Percentiles rank a stretch among this genome's conserved stretches.
Evolutionary conservation across 2,113 vertebrate genomes (phyloP).

Genomic region (Astur gentilis): DNA sequence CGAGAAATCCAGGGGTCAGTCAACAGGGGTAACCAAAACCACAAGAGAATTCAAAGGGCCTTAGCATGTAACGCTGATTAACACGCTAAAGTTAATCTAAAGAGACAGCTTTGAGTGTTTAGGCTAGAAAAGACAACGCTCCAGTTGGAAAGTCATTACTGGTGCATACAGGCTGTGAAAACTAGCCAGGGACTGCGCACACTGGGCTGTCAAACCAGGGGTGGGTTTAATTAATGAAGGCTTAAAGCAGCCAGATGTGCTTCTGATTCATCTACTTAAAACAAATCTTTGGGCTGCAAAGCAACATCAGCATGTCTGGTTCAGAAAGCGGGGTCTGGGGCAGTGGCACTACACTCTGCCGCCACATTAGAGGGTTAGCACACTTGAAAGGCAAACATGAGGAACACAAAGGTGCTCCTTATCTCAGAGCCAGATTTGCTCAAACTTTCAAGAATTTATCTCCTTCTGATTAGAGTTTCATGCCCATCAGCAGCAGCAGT

Average conservation of each 20-base stretch:
- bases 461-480: background rate
- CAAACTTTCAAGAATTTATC: background rate
- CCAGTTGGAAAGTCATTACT: slow-evolving; percentile 40
- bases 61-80: background rate
- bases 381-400: background rate
- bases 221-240: slow-evolving; percentile 30
- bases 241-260: background rate
- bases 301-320: background rate
- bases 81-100: slow-evolving; percentile 8
- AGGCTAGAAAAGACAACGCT: slow-evolving; percentile 28
- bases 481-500: background rate
- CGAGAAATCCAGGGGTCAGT: slow-evolving; percentile 53
- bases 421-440: background rate
- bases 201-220: slow-evolving; percentile 16
- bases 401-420: background rate
- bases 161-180: slow-evolving; percentile 30
- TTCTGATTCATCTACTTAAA: slow-evolving; percentile 6
- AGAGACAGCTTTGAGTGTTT: slow-evolving; percentile 36
- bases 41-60: slow-evolving; percentile 55
- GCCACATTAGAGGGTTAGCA: background rate
- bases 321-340: background rate
- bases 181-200: background rate
- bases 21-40: slow-evolving; percentile 60
- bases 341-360: background rate
- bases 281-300: background rate